Evolutionary conservation across 2,113 vertebrate genomes (phyloP).

Genomic region (Puntigrus tetrazona): DNA sequence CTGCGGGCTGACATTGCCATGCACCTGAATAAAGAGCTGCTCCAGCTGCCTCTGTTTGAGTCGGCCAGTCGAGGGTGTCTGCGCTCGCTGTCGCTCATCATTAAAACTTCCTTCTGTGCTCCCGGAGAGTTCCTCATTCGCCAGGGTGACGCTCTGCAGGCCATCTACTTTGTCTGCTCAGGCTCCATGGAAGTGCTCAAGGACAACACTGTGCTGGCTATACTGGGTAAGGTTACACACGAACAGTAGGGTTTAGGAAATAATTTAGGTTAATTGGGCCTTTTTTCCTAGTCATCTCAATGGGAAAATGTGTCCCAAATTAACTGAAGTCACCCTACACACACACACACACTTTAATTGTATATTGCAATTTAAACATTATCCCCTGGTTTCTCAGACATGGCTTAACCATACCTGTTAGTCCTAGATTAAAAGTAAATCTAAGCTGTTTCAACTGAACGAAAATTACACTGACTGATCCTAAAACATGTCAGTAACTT

Average conservation of each 20-base stretch:
- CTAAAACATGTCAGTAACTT: no score
- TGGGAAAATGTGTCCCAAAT: background rate
- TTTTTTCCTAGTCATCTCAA: background rate
- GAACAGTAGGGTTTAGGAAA: background rate
- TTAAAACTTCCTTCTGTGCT: conserved; percentile 98
- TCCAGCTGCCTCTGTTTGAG: conserved; percentile 93
- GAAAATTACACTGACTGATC: no score
- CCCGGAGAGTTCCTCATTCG: conserved; percentile 96
- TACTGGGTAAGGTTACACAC: conserved; percentile 79
- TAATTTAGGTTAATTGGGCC: background rate
- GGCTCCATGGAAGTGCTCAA: conserved; percentile 99
- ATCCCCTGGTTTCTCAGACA: no score
- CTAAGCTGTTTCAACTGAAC: no score
- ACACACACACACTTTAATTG: no score
- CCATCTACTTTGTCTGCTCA: conserved; percentile 97
- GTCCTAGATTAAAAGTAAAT: no score
- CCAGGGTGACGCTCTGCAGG: conserved; percentile 95
- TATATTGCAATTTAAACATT: background rate
- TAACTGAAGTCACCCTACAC: background rate
- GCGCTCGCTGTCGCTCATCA: conserved; percentile 95
- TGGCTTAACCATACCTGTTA: no score
- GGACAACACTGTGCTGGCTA: conserved; percentile 94
- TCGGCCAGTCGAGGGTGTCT: conserved; percentile 95
- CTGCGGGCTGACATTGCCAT: conserved; percentile 98
- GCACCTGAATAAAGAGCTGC: conserved; percentile 99